Conservation (phyloP, 2,113 vertebrate species). For the Calyptomena viridis region DNA sequence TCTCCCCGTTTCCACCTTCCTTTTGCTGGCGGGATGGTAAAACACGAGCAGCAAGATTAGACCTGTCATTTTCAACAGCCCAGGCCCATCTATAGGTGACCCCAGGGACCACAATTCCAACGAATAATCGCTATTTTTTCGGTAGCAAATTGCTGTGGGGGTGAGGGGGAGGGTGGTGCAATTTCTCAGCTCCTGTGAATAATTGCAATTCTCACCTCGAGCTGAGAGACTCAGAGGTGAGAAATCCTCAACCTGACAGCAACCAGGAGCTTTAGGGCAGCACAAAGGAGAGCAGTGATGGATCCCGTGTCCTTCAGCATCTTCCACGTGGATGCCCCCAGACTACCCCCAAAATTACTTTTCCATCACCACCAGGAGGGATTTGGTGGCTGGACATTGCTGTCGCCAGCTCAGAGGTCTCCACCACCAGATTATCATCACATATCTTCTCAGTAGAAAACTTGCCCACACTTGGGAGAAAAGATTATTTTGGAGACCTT, state of each 20-base stretch:
- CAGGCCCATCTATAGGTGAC: background rate
- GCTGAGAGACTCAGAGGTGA: background rate
- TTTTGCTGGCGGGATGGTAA: background rate
- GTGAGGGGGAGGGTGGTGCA: background rate
- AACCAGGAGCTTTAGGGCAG: background rate
- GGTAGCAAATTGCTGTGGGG: background rate
- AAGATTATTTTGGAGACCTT: background rate
- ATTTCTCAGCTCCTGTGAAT: background rate
- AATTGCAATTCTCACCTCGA: background rate
- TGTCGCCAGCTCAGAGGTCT: background rate
- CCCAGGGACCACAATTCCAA: background rate
- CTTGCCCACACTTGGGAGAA: background rate
- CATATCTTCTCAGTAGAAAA: background rate
- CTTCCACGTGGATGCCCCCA: background rate
- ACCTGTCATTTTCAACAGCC: background rate
- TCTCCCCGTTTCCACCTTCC: background rate
- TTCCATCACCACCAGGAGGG: background rate
- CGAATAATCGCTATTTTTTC: background rate
- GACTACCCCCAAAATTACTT: background rate
- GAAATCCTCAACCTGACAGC: background rate
- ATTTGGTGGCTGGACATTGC: fast-evolving
- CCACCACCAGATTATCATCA: background rate
- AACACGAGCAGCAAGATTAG: background rate
- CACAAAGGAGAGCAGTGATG: background rate
- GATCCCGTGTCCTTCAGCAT: fast-evolving